These are phyloP conservation scores for Vulpes lagopus DNA, from an alignment of 2,113 vertebrate species.

Conservation along the genomic window DNA sequence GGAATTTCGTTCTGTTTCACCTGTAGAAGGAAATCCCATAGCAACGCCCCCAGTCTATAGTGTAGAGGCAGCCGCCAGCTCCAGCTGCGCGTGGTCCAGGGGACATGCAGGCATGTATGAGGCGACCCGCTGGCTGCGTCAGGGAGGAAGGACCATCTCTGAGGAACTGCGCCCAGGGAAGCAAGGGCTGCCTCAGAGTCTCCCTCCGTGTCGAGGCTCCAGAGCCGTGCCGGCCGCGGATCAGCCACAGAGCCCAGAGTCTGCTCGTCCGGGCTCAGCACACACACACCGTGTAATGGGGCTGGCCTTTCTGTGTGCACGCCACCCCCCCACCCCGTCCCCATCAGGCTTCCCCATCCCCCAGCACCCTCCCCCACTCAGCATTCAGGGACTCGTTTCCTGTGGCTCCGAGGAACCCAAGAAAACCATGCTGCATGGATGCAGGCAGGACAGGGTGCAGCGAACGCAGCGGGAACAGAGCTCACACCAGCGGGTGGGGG, in stretches of 20 bases:
- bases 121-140: background rate
- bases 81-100: background rate
- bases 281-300: background rate
- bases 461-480: too few relatives aligned
- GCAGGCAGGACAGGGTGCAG: background rate
- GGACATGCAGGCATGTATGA: background rate
- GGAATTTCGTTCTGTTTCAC: background rate
- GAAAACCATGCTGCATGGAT: background rate
- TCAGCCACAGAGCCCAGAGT: background rate
- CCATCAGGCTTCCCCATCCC: background rate
- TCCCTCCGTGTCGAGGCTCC: background rate
- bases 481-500: too few relatives aligned
- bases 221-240: rapidly evolving
- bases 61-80: too few relatives aligned
- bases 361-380: background rate
- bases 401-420: background rate
- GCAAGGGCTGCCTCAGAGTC: background rate
- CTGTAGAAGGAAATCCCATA: background rate
- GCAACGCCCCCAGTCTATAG: background rate
- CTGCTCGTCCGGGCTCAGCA: rapidly evolving
- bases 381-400: background rate
- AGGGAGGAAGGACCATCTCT: background rate
- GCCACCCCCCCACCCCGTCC: background rate
- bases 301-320: background rate
- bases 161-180: background rate